A percentile compares a stretch with the other conserved stretches of the same genome.
phyloP scores from a whole-genome alignment of 2,797 vertebrate genomes.

The Lithobates pipiens region DNA sequence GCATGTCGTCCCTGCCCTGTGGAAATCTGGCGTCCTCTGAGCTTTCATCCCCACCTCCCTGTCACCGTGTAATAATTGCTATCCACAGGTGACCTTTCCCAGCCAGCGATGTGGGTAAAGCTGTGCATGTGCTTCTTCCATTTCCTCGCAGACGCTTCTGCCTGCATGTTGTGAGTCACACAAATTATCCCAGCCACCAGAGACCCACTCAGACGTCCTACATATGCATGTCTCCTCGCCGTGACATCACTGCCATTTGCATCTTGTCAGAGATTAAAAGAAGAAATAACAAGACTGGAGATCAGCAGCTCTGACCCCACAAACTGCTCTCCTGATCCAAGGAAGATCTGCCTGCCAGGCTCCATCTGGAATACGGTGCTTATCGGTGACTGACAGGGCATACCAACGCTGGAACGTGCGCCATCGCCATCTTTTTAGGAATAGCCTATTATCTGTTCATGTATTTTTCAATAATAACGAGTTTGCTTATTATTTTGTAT shows the following conservation, averaged over 20 bases:
- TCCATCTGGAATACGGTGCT: conserved; percentile 7
- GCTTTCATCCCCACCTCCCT: conserved; percentile 32
- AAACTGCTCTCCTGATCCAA: not conserved
- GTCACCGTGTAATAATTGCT: conserved; percentile 43
- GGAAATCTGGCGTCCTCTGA: not conserved
- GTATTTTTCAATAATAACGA: too few relatives aligned
- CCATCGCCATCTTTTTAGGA: too few relatives aligned
- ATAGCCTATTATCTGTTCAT: too few relatives aligned
- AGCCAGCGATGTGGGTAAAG: conserved; percentile 12
- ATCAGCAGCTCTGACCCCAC: conserved; percentile 1
- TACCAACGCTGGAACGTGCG: too few relatives aligned
- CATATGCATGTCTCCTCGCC: conserved; percentile 20
- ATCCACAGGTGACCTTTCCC: conserved; percentile 52
- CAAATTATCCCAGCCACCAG: conserved; percentile 34
- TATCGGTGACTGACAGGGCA: not conserved
- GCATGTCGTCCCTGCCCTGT: not conserved
- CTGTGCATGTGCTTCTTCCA: conserved; percentile 17
- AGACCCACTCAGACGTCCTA: conserved; percentile 20
- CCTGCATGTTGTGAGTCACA: conserved; percentile 34
- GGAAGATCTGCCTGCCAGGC: not conserved
- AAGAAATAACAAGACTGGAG: conserved; percentile 22
- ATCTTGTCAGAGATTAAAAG: conserved; percentile 11
- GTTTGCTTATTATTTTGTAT: too few relatives aligned
- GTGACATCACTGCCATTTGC: conserved; percentile 46
- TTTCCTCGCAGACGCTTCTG: conserved; percentile 30